A percentile compares a stretch with the other conserved stretches of the same genome.
These are phyloP conservation scores for Poliocrania exsul DNA, from an alignment of 2,797 vertebrate species.

Conservation along the genomic window DNA sequence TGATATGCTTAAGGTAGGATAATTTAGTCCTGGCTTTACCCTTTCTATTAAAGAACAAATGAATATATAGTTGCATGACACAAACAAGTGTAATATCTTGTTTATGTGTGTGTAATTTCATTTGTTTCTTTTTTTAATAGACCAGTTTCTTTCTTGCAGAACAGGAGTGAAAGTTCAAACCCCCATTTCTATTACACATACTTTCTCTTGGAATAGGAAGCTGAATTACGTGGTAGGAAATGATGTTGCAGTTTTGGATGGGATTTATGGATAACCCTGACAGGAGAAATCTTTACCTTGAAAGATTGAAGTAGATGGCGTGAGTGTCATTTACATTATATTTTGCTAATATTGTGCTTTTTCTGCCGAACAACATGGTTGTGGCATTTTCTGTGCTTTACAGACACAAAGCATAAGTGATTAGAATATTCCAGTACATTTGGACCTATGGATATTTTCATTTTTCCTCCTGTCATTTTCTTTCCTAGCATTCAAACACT, in stretches of 20 bases:
- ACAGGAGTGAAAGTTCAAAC: not conserved
- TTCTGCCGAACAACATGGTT: not conserved
- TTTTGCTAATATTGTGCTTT: not conserved
- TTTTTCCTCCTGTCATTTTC: not conserved
- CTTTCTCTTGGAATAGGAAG: not conserved
- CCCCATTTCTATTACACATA: not conserved
- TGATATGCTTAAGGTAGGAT: not conserved
- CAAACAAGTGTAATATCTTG: not conserved
- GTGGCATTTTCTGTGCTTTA: constrained; percentile 14
- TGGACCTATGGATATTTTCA: constrained; percentile 10
- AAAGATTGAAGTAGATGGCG: not conserved
- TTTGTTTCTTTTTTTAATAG: not conserved
- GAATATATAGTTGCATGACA: not conserved
- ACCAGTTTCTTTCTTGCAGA: not conserved
- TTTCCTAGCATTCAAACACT: not conserved
- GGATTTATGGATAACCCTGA: not conserved
- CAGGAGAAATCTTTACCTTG: not conserved
- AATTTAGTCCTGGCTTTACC: constrained; percentile 1
- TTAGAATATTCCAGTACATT: constrained; percentile 14
- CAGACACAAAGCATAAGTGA: constrained; percentile 23
- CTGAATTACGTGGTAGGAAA: not conserved
- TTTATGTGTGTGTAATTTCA: not conserved
- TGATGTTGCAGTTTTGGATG: not conserved
- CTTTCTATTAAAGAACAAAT: not conserved
- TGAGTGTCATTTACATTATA: not conserved